A percentile compares a stretch with the other conserved stretches of the same genome.
phyloP scores from a whole-genome alignment of 1,140 invertebrate genomes.

The Diuraphis noxia region DNA sequence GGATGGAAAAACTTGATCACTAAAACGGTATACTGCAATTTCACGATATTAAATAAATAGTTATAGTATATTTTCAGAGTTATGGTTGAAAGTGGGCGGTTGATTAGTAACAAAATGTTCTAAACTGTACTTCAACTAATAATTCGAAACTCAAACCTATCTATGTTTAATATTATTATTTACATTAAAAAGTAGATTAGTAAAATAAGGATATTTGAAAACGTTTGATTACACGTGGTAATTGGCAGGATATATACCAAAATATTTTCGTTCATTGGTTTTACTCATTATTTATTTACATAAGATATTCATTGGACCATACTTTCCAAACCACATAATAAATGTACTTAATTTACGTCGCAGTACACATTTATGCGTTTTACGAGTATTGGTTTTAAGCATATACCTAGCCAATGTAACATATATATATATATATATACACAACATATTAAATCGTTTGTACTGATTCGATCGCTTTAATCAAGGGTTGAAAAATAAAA shows the following conservation, averaged over 20 bases:
- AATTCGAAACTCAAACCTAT: too few species aligned
- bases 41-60: neutral
- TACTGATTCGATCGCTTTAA: neutral
- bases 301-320: neutral
- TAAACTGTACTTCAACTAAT: neutral
- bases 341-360: neutral
- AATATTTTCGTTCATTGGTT: neutral
- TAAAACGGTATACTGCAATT: neutral
- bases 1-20: neutral
- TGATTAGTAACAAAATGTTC: neutral
- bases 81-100: neutral
- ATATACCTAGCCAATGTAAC: neutral
- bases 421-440: neutral
- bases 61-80: neutral
- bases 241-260: neutral
- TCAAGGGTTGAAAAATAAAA: neutral
- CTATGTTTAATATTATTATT: neutral
- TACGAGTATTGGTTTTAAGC: neutral
- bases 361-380: neutral
- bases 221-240: neutral
- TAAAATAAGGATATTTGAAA: neutral
- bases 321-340: neutral
- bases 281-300: neutral
- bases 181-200: neutral
- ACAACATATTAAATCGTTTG: neutral